A percentile compares a stretch with the other conserved stretches of the same genome.
phyloP scores from a whole-genome alignment of 2,797 vertebrate genomes.

The Chaetophractus vellerosus region DNA sequence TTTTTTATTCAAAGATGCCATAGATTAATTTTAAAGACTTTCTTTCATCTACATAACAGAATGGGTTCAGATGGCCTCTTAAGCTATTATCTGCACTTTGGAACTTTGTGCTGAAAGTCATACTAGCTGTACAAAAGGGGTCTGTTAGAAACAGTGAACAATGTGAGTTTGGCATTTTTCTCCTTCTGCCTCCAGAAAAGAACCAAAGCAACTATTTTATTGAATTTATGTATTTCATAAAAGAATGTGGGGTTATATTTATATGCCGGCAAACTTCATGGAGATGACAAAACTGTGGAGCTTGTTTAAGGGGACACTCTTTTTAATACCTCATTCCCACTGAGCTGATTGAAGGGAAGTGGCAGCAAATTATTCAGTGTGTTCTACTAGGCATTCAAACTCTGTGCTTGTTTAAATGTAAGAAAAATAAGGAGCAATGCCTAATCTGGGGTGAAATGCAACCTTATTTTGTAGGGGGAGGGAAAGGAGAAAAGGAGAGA shows the following conservation, averaged over 20 bases:
- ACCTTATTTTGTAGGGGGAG: background rate
- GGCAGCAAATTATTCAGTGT: background rate
- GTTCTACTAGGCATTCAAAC: background rate
- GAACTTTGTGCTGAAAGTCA: conserved; percentile 81
- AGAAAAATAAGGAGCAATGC: conserved; percentile 41
- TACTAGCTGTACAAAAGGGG: conserved; percentile 76
- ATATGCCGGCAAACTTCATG: conserved; percentile 74
- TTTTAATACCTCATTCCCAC: conserved; percentile 51
- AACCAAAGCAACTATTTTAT: conserved; percentile 85
- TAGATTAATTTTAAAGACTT: conserved; percentile 87
- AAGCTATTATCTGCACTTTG: conserved; percentile 84
- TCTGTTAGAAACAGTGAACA: conserved; percentile 83
- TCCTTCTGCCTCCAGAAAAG: conserved; percentile 81
- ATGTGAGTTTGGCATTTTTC: conserved; percentile 83
- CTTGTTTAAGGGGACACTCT: conserved; percentile 55
- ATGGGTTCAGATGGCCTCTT: conserved; percentile 86
- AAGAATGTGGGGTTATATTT: conserved; percentile 82
- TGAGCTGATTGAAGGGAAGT: conserved; percentile 52
- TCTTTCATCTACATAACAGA: conserved; percentile 87
- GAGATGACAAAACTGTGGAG: conserved; percentile 57
- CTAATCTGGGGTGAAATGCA: background rate
- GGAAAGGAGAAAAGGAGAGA: background rate
- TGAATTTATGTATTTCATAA: conserved; percentile 81
- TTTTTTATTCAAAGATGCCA: conserved; percentile 83
- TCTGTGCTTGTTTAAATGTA: conserved; percentile 48